phyloP scores from a whole-genome alignment of 2,113 vertebrate genomes.

The Pseudonaja textilis region DNA sequence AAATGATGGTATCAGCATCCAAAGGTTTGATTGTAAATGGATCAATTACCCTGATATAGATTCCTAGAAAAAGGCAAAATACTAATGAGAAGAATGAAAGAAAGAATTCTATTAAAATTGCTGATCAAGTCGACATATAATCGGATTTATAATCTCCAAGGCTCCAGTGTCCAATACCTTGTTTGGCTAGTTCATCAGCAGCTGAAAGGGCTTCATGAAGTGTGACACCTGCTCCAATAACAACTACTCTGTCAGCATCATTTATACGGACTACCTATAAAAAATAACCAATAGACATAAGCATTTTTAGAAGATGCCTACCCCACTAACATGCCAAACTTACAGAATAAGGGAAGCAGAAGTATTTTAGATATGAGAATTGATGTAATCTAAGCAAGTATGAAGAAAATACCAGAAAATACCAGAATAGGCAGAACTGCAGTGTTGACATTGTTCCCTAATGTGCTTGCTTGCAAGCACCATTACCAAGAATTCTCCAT shows the following conservation, averaged over 20 bases:
- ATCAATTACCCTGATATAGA: conserved; percentile 80
- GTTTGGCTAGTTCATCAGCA: conserved; percentile 72
- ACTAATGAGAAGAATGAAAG: not conserved
- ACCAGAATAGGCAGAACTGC: not conserved
- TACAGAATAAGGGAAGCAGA: not conserved
- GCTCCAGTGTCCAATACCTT: conserved; percentile 63
- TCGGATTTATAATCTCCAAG: not conserved
- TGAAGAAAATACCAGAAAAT: not conserved
- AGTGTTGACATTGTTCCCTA: not conserved
- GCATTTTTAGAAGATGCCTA: no score
- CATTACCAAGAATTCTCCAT: not conserved
- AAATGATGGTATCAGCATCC: conserved; percentile 79
- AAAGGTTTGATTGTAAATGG: conserved; percentile 87
- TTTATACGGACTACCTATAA: conserved; percentile 78
- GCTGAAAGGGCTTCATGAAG: conserved; percentile 83
- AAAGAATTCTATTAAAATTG: not conserved
- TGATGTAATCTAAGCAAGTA: not conserved
- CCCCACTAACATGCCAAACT: not conserved
- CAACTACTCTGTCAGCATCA: conserved; percentile 73
- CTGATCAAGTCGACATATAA: not conserved
- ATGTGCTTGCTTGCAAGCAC: not conserved
- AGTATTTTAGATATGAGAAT: not conserved
- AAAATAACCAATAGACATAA: not conserved
- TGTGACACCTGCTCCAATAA: conserved; percentile 83
- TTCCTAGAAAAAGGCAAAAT: conserved; percentile 60